phyloP scores from a whole-genome alignment of 2,888 invertebrate species.

The Nipponacmea schrenckii region DNA sequence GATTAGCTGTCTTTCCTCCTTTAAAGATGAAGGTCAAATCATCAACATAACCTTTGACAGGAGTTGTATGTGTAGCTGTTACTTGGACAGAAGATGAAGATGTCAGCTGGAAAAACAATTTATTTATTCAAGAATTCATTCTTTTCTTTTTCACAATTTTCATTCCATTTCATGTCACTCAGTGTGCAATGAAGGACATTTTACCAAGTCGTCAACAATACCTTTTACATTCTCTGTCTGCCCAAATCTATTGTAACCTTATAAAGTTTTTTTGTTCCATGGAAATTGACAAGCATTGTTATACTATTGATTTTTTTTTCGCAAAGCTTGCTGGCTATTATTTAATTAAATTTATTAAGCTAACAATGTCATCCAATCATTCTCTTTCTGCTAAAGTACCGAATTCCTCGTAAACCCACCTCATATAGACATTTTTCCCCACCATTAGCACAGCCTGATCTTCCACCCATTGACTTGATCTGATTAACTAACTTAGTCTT shows the following conservation, averaged over 20 bases:
- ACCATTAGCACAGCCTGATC: conserved; percentile 46
- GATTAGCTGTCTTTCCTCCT: conserved; percentile 16
- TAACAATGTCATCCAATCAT: too few species aligned
- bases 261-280: too few species aligned
- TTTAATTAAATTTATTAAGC: not conserved
- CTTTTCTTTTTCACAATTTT: too few species aligned
- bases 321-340: not conserved
- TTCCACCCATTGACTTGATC: conserved; percentile 47
- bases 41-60: conserved; percentile 59
- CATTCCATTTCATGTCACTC: not conserved
- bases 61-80: conserved; percentile 58
- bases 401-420: too few species aligned
- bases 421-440: conserved; percentile 59
- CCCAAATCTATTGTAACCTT: too few species aligned
- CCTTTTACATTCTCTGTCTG: too few species aligned
- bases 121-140: too few species aligned
- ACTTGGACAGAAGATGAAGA: conserved; percentile 34
- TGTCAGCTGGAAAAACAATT: conserved; percentile 42
- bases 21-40: conserved; percentile 54
- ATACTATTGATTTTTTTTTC: too few species aligned
- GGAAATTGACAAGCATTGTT: too few species aligned
- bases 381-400: too few species aligned
- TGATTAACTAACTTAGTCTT: conserved; percentile 43
- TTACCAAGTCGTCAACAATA: not conserved
- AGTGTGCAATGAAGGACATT: too few species aligned